Conservation (phyloP, 2,888 invertebrate species). For the Xylota sylvarum region DNA sequence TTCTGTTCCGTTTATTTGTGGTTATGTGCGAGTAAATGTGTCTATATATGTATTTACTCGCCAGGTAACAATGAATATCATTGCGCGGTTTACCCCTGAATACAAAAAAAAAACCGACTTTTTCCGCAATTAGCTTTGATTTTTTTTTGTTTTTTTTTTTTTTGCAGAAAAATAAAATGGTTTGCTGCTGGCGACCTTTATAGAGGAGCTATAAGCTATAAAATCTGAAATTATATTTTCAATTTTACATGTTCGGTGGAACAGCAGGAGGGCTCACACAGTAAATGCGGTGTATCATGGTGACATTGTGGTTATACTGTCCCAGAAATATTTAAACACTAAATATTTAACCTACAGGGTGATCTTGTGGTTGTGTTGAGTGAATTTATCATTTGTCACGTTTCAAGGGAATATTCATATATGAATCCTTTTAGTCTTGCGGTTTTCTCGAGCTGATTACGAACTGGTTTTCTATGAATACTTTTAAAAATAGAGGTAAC, state of each 20-base stretch:
- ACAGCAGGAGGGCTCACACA: conserved; percentile 23
- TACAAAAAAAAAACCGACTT: conserved; percentile 1
- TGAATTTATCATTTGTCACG: conserved; percentile 45
- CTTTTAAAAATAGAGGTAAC: not conserved
- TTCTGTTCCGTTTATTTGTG: conserved; percentile 37
- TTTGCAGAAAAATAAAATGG: conserved; percentile 20
- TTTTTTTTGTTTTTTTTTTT: conserved; percentile 16
- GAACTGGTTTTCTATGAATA: not conserved
- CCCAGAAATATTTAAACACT: conserved; percentile 40
- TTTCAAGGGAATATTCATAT: not conserved
- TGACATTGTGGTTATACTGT: conserved; percentile 58
- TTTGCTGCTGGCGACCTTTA: not conserved
- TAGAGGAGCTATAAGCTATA: conserved; percentile 20
- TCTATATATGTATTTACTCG: conserved; percentile 8
- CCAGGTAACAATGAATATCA: conserved; percentile 37
- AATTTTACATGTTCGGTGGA: conserved; percentile 55
- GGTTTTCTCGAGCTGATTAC: conserved; percentile 1
- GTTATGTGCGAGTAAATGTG: not conserved
- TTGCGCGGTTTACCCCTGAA: conserved; percentile 21
- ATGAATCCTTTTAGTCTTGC: not conserved
- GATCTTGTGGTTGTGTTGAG: conserved; percentile 44
- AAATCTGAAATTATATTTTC: conserved; percentile 49
- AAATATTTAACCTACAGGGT: conserved; percentile 31
- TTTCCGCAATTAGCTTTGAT: conserved; percentile 45
- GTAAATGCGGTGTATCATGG: conserved; percentile 46